Percentiles rank a stretch among this genome's conserved stretches.
phyloP scores from a whole-genome alignment of 1,140 invertebrate species.

The Euwallacea fornicatus region DNA sequence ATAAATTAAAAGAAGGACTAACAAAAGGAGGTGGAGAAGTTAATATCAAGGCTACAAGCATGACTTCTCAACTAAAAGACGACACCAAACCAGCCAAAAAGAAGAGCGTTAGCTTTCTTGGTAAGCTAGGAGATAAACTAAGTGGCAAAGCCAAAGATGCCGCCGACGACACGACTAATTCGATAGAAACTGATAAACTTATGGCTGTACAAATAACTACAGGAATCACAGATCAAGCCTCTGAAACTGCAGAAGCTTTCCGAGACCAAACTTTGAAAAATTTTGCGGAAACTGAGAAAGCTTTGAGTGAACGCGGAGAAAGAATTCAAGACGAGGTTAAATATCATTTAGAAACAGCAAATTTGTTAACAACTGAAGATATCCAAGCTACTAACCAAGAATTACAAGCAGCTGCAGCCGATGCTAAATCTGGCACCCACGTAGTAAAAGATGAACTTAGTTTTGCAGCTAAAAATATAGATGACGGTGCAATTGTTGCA shows the following conservation, averaged over 20 bases:
- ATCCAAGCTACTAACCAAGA: too few relatives aligned
- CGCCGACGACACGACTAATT: background rate
- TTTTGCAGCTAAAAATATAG: background rate
- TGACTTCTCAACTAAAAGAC: background rate
- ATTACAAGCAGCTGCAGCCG: background rate
- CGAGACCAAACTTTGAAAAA: background rate
- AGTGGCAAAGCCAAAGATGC: slow-evolving; percentile 12
- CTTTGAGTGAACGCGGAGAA: background rate
- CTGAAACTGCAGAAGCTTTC: background rate
- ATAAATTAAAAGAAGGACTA: background rate
- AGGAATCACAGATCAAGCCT: background rate
- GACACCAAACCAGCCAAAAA: slow-evolving; percentile 8
- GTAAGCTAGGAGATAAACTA: slow-evolving; percentile 25
- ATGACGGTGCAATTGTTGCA: background rate
- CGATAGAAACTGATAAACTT: too few relatives aligned
- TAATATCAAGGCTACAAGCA: background rate
- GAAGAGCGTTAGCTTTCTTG: slow-evolving; percentile 27
- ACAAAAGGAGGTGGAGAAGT: background rate
- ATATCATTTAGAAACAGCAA: background rate
- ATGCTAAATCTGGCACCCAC: background rate
- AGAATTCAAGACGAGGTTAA: background rate
- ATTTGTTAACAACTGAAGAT: background rate
- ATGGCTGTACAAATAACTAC: too few relatives aligned
- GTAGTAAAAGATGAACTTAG: background rate
- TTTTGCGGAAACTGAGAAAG: background rate